A percentile compares a stretch with the other conserved stretches of the same genome.
These are phyloP conservation scores for Eristalis pertinax DNA, from an alignment of 2,888 invertebrate species.

Conservation along the genomic window DNA sequence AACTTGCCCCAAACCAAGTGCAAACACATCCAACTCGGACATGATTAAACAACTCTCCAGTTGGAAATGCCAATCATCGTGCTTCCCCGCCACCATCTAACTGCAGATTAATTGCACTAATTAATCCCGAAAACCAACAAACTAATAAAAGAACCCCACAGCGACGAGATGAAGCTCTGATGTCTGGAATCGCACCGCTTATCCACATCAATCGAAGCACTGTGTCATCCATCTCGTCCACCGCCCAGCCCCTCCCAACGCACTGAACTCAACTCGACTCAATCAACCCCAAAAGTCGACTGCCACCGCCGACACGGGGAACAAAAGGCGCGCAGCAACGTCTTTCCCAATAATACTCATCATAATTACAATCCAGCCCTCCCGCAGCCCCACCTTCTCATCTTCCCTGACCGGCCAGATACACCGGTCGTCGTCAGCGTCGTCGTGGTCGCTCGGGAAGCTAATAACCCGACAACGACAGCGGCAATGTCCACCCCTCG, in stretches of 20 bases:
- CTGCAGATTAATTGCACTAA: constrained; percentile 81
- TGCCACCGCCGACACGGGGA: not conserved
- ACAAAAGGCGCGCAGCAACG: constrained; percentile 33
- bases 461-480: constrained; percentile 58
- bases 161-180: not conserved
- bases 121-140: constrained; percentile 76
- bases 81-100: constrained; percentile 69
- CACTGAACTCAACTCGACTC: constrained; percentile 25
- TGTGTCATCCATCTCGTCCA: constrained; percentile 44
- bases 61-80: constrained; percentile 44
- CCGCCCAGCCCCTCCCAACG: not conserved
- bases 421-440: constrained; percentile 10
- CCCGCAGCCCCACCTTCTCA: constrained; percentile 54
- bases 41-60: constrained; percentile 53
- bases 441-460: constrained; percentile 49
- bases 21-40: constrained; percentile 52
- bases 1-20: constrained; percentile 11
- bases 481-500: constrained; percentile 13
- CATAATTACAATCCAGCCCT: constrained; percentile 62
- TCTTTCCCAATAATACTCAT: constrained; percentile 64
- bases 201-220: constrained; percentile 46
- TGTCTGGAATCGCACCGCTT: constrained; percentile 50
- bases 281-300: constrained; percentile 52
- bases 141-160: constrained; percentile 61
- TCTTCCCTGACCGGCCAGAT: constrained; percentile 30